A percentile compares a stretch with the other conserved stretches of the same genome.
Evolutionary conservation across 2,113 vertebrate species (phyloP).

Genomic region (Clupea harengus): DNA sequence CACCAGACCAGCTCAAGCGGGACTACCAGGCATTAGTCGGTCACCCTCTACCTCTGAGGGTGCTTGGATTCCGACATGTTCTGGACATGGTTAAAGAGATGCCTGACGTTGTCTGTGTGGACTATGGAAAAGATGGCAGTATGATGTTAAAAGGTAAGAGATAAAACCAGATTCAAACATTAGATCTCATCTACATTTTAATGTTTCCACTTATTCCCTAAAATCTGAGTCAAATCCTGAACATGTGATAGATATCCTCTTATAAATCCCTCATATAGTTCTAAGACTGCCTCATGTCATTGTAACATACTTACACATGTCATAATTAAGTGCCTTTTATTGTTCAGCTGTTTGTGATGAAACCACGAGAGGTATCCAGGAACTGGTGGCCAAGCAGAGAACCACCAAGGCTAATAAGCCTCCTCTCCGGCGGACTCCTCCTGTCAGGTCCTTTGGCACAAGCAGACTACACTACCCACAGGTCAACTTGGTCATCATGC

Average conservation of each 20-base stretch:
- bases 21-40: constrained; percentile 82
- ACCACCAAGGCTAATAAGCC: constrained; percentile 48
- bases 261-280: background rate
- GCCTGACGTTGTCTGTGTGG: constrained; percentile 80
- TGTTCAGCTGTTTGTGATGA: constrained; percentile 78
- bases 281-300: background rate
- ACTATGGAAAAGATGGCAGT: constrained; percentile 56
- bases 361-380: constrained; percentile 75
- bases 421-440: background rate
- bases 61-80: constrained; percentile 76
- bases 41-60: constrained; percentile 73
- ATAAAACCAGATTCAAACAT: background rate
- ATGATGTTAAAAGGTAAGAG: constrained; percentile 74
- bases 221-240: background rate
- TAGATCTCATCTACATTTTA: background rate
- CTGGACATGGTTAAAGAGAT: constrained; percentile 84
- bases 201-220: background rate
- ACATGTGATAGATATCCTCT: background rate
- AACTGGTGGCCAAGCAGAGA: constrained; percentile 80
- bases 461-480: background rate
- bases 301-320: background rate
- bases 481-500: constrained; percentile 41
- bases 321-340: background rate
- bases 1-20: constrained; percentile 69
- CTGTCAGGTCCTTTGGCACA: background rate